A percentile compares a stretch with the other conserved stretches of the same genome.
These are phyloP conservation scores for Cryptus armator DNA, from an alignment of 2,888 invertebrate species.

Conservation along the genomic window DNA sequence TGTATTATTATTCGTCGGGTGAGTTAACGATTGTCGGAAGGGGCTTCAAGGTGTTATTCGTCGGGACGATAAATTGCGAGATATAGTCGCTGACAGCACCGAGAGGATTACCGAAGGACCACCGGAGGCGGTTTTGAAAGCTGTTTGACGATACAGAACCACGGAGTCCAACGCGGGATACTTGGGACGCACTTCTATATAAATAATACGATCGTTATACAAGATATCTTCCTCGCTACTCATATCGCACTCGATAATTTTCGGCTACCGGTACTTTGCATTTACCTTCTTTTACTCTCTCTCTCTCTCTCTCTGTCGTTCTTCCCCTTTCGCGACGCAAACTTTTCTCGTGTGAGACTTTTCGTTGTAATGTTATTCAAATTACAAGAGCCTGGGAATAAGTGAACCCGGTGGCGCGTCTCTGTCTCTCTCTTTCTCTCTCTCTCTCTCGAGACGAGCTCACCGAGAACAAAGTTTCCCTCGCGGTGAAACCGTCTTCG, in stretches of 20 bases:
- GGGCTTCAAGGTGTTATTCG: neutral
- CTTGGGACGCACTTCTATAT: conserved; percentile 15
- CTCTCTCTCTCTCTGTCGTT: too few relatives aligned
- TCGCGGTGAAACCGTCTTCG: neutral
- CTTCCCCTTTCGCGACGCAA: conserved; percentile 7
- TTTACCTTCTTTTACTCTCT: neutral
- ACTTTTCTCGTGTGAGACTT: conserved; percentile 7
- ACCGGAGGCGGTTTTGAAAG: conserved; percentile 18
- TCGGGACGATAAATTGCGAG: conserved; percentile 42
- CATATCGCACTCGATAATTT: conserved; percentile 38
- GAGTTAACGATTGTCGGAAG: conserved; percentile 37
- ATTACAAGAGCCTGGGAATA: conserved; percentile 13
- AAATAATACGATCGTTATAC: conserved; percentile 7
- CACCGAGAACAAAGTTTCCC: neutral
- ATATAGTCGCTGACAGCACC: conserved; percentile 19
- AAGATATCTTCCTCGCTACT: neutral
- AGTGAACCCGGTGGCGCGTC: neutral
- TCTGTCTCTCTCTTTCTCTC: too few relatives aligned
- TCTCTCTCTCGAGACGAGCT: conserved; percentile 22
- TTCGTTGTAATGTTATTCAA: conserved; percentile 23
- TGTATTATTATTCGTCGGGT: conserved; percentile 23
- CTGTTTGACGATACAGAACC: conserved; percentile 26
- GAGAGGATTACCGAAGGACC: conserved; percentile 34
- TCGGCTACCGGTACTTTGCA: conserved; percentile 31
- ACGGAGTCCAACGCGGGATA: neutral